Evolutionary conservation across 2,113 vertebrate species (phyloP).

Genomic region (Ivindomyrus marchei): DNA sequence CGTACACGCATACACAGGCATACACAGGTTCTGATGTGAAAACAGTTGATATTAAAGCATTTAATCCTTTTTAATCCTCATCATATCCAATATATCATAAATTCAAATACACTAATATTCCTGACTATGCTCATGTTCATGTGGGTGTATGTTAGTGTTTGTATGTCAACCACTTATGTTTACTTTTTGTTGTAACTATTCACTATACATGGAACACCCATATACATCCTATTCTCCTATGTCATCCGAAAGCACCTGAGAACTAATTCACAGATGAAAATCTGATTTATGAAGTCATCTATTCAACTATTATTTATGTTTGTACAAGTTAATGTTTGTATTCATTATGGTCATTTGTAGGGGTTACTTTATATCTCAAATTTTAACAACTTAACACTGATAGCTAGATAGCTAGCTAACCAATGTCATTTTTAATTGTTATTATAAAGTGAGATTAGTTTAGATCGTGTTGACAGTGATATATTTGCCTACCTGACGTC

Average conservation of each 20-base stretch:
- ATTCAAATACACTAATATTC: background rate
- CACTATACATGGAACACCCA: background rate
- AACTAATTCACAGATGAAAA: background rate
- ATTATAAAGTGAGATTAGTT: too few species aligned
- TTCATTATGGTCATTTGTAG: background rate
- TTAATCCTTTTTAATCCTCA: background rate
- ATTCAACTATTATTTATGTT: background rate
- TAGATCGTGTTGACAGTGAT: background rate
- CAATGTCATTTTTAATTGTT: too few species aligned
- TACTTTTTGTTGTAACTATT: background rate
- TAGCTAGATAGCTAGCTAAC: background rate
- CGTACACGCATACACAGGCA: too few species aligned
- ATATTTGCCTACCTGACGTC: too few species aligned
- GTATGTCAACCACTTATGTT: background rate
- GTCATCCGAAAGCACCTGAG: background rate
- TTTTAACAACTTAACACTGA: background rate
- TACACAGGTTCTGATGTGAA: background rate
- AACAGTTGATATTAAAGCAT: background rate
- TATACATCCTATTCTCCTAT: background rate
- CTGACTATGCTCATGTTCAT: background rate
- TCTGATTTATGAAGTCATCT: background rate
- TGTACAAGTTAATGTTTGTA: background rate
- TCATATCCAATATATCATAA: background rate
- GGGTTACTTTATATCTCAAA: background rate
- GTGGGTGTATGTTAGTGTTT: background rate